Evolutionary conservation across 37 sponge, comb jelly and placozoan genomes (phyloP), one percentile per base, ranked within the genome.

Genomic region (Theonella swinhoei): DNA sequence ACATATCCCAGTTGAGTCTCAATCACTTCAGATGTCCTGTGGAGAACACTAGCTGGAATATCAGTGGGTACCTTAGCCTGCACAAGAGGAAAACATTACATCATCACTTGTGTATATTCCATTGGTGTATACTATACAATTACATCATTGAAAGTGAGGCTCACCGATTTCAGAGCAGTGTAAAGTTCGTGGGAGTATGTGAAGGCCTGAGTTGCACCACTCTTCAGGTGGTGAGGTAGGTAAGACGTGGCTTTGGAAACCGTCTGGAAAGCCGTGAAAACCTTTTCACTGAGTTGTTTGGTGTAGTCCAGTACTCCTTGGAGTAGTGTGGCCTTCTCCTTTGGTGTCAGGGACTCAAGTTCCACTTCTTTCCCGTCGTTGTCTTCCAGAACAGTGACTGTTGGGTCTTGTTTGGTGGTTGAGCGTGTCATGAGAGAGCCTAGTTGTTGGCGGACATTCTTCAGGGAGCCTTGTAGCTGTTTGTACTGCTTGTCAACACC

Each of bases 1-100:
- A 73, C 61, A 58, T 81, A 90, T 24, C 80, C 77, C 11, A 81
- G 74, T 68, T 90, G 90, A 19, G 81, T 80, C 17, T 90, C 90
- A 41, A 90, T 41, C 31, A 90, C 24, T 65, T 74, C 85, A 39
- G 60, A 68, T 64, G 84, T 85, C 39, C 58, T 31, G 62, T 63
- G 29, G 38, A 90, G 76, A 68, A 74, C 80, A 36, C 42, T 64
- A 20, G 66, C 47, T 0, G 90, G 81, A 26, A 90, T 68, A 39
- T 90, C 90, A 35, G 72, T 40, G 19, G 90, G 90, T 8, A 69
- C 70, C 34, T 90, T 68, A 31, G 68, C 80, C 89, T 88, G 28
- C 0, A 72, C n/a, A 42, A 67, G 22, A 37, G 26, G 54, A 47
- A 14, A 47, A n/a, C n/a, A n/a, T n/a, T n/a, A n/a, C n/a, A n/a